Conservation (phyloP, 2,113 vertebrate species). For the Daubentonia madagascariensis region DNA sequence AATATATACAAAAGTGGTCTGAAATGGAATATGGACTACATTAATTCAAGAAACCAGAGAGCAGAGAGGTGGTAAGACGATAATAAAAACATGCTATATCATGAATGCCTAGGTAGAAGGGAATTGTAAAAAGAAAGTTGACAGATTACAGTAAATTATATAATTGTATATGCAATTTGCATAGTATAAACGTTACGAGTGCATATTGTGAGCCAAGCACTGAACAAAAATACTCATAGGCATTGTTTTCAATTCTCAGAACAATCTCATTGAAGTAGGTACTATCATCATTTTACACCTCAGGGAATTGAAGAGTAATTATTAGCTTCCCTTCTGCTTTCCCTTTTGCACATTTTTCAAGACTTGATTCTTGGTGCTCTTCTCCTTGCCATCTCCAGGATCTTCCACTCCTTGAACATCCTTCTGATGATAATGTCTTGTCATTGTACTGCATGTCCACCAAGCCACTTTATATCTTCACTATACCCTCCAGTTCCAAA, state of each 20-base stretch:
- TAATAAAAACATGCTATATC: not conserved
- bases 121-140: not conserved
- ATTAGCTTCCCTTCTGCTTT: not conserved
- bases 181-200: not conserved
- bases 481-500: not conserved
- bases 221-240: not conserved
- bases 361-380: not conserved
- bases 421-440: not conserved
- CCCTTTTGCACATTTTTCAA: not conserved
- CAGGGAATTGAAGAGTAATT: not conserved
- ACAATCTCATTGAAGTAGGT: not conserved
- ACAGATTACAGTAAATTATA: not conserved
- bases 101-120: not conserved
- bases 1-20: not conserved
- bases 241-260: not conserved
- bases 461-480: not conserved
- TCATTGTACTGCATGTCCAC: not conserved
- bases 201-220: not conserved
- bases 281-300: not conserved
- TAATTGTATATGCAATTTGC: not conserved
- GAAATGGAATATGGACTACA: not conserved
- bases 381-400: not conserved
- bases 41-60: not conserved
- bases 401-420: not conserved
- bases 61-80: not conserved